These are phyloP conservation scores for Sarcophaga bullata DNA, from an alignment of 1,140 invertebrate species.

Conservation along the genomic window DNA sequence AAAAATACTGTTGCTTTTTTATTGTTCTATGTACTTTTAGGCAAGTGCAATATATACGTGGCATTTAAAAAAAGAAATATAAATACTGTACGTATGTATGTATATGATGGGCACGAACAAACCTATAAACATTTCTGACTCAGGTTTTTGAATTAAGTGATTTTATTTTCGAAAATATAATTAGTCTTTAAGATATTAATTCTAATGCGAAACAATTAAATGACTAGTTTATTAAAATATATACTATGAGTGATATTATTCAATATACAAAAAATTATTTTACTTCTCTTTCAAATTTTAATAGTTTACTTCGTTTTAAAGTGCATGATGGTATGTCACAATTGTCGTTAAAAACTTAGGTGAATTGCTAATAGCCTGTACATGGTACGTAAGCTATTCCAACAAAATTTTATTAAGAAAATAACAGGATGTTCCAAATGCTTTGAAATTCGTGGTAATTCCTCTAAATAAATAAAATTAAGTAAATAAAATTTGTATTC, in stretches of 20 bases:
- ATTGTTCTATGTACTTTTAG: no score
- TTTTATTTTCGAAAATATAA: no score
- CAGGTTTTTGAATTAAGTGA: no score
- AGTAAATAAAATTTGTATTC: no score
- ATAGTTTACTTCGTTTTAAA: neutral
- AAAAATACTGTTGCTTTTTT: no score
- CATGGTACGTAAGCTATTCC: neutral
- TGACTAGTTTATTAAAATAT: neutral
- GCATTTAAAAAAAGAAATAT: no score
- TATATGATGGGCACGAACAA: no score
- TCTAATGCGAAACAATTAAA: neutral
- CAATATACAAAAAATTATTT: neutral
- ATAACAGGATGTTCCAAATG: slow-evolving; percentile 28
- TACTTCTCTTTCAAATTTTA: neutral
- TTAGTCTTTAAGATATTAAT: neutral
- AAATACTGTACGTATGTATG: no score
- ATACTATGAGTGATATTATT: neutral
- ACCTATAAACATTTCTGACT: no score
- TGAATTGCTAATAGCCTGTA: neutral
- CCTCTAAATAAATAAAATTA: no score
- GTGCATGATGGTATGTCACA: slow-evolving; percentile 27
- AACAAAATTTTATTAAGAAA: slow-evolving; percentile 20
- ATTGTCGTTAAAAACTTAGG: neutral
- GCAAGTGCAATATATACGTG: no score
- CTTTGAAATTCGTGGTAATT: slow-evolving; percentile 5